Percentiles rank a stretch among this genome's conserved stretches.
These are phyloP conservation scores for Pyrgilauda ruficollis DNA, from an alignment of 2,113 vertebrate species.

Conservation along the genomic window DNA sequence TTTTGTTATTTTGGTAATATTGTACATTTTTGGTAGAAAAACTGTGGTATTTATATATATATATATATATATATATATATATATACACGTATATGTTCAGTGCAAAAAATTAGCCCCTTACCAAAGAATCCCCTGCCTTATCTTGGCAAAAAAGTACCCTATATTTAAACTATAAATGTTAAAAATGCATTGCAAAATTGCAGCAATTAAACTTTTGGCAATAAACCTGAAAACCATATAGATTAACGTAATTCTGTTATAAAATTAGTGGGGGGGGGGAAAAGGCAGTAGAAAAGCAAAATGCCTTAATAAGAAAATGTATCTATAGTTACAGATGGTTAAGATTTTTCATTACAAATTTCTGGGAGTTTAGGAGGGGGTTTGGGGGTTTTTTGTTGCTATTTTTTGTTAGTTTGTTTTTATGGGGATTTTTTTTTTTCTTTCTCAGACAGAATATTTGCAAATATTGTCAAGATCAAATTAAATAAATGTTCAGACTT, in stretches of 20 bases:
- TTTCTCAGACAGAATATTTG: neutral
- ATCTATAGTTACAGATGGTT: neutral
- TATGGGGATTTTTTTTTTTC: neutral
- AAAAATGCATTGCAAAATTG: neutral
- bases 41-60: fast-evolving
- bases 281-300: neutral
- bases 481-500: neutral
- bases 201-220: neutral
- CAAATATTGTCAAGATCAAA: neutral
- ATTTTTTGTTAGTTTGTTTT: fast-evolving
- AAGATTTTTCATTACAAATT: fast-evolving
- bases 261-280: neutral
- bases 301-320: fast-evolving
- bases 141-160: neutral
- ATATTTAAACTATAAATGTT: neutral
- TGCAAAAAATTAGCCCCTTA: neutral
- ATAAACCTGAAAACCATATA: neutral
- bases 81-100: neutral
- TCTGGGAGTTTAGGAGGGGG: fast-evolving
- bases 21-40: neutral
- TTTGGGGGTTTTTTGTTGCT: neutral
- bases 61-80: too few species aligned
- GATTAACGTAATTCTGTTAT: neutral
- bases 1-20: neutral
- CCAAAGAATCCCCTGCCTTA: neutral